phyloP scores from a whole-genome alignment of 2,888 invertebrate species.

The Zele albiditarsus region DNA sequence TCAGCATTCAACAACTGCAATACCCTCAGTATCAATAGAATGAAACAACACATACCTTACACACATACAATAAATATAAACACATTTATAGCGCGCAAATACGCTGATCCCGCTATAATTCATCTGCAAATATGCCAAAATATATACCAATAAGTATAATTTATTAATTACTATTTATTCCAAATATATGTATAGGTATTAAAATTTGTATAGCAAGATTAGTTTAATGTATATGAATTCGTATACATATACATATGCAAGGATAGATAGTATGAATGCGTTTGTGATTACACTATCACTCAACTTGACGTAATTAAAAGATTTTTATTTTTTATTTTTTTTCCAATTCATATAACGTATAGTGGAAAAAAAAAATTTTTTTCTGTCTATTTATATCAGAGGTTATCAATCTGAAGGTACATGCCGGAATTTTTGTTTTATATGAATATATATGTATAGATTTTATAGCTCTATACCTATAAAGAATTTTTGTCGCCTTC shows the following conservation, averaged over 20 bases:
- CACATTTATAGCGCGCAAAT: neutral
- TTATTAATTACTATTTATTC: no score
- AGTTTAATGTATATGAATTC: neutral
- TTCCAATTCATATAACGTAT: neutral
- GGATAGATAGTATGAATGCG: neutral
- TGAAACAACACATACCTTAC: slow-evolving; percentile 12
- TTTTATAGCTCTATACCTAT: neutral
- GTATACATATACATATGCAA: neutral
- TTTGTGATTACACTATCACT: neutral
- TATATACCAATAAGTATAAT: no score
- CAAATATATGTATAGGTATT: no score
- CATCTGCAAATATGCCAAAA: neutral
- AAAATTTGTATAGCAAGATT: no score
- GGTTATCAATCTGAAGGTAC: neutral
- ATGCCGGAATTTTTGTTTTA: neutral
- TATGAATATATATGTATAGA: neutral
- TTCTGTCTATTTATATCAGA: neutral
- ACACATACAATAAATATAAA: neutral
- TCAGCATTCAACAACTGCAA: slow-evolving; percentile 42
- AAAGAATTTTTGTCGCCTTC: neutral
- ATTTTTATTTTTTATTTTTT: neutral
- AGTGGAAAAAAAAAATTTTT: neutral
- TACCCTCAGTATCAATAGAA: slow-evolving; percentile 63
- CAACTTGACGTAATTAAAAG: neutral
- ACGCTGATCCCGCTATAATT: neutral